phyloP scores from a whole-genome alignment of 2,113 vertebrate species.

The Xenopus laevis region DNA sequence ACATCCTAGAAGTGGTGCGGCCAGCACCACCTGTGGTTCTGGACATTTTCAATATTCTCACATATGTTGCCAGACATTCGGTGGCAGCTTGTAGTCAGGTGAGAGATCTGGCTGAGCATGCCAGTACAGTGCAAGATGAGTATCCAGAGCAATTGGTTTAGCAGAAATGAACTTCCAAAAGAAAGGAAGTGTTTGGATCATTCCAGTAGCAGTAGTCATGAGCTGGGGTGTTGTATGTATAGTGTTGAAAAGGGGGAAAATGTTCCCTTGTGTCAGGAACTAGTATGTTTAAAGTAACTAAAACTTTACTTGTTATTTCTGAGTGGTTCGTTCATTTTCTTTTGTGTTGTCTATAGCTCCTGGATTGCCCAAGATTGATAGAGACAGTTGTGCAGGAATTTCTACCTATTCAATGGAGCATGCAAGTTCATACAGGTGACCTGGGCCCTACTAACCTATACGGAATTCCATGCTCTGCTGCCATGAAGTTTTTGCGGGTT shows the following conservation, averaged over 20 bases:
- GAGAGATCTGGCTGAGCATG: slow-evolving; percentile 12
- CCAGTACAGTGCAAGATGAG: slow-evolving; percentile 20
- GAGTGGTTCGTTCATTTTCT: no score
- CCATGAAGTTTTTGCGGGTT: slow-evolving; percentile 90
- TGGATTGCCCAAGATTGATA: slow-evolving; percentile 86
- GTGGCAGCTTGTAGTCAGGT: slow-evolving; percentile 78
- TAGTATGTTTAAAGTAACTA: no score
- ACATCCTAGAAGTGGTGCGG: slow-evolving; percentile 83
- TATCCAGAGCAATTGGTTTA: neutral
- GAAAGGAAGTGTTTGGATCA: no score
- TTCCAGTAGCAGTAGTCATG: no score
- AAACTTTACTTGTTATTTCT: no score
- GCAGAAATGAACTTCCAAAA: no score
- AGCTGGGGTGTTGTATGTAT: no score
- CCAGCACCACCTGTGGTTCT: slow-evolving; percentile 77
- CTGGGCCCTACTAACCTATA: slow-evolving; percentile 65
- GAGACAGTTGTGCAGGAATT: slow-evolving; percentile 83
- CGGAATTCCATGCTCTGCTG: slow-evolving; percentile 71
- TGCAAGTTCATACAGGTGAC: slow-evolving; percentile 48
- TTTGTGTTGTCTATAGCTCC: slow-evolving; percentile 65
- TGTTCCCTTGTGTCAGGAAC: no score
- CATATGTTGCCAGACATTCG: slow-evolving; percentile 82
- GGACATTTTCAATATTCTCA: slow-evolving; percentile 81
- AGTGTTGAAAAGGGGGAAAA: no score
- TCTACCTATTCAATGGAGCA: slow-evolving; percentile 78